These are phyloP conservation scores for Tachuris rubrigastra DNA, from an alignment of 2,113 vertebrate genomes.

Conservation along the genomic window DNA sequence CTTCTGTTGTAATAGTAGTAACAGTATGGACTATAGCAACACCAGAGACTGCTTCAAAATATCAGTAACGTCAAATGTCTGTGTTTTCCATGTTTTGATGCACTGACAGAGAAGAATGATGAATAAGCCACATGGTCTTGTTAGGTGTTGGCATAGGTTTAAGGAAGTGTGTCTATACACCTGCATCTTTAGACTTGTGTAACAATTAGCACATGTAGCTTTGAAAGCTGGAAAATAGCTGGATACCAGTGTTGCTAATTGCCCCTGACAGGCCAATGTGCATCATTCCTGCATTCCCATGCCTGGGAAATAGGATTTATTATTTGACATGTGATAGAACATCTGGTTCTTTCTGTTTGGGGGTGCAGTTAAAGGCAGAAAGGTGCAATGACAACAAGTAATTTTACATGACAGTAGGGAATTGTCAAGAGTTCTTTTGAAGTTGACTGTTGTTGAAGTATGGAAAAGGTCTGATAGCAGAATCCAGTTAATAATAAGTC, in stretches of 20 bases:
- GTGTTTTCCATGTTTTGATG: not conserved
- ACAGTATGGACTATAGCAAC: not conserved
- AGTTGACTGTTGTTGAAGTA: not conserved
- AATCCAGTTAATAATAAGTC: not conserved
- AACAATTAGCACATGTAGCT: not conserved
- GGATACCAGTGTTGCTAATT: not conserved
- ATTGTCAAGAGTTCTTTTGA: not conserved
- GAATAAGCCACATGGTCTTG: not conserved
- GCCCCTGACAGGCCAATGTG: not conserved
- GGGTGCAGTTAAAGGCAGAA: not conserved
- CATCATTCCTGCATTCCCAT: not conserved
- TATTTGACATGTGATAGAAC: not conserved
- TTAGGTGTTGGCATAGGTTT: not conserved
- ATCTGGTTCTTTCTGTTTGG: not conserved
- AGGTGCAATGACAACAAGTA: not conserved
- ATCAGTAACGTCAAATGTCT: not conserved
- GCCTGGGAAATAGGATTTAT: not conserved
- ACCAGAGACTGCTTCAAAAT: not conserved
- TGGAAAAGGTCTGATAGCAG: not conserved
- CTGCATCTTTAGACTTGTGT: not conserved
- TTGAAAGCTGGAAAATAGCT: not conserved
- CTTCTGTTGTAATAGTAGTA: not conserved
- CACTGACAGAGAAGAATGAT: not conserved
- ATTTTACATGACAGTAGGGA: not conserved
- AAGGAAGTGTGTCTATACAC: not conserved